These are phyloP conservation scores for Apamea sordens DNA, from an alignment of 2,888 invertebrate species.

Conservation along the genomic window DNA sequence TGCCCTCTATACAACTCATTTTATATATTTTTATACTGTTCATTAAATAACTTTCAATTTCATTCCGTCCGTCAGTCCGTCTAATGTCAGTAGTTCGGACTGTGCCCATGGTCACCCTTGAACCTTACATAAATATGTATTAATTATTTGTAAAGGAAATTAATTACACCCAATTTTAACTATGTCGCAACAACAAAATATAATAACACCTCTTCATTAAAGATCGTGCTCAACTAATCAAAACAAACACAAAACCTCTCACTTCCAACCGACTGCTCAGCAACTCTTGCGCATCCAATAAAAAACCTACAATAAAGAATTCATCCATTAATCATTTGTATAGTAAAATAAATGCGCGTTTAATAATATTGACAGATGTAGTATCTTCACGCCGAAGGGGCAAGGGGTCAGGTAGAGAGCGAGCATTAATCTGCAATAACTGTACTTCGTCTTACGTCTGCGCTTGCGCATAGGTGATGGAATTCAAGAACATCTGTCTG, in stretches of 20 bases:
- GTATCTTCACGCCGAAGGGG: constrained; percentile 61
- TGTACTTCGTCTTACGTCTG: constrained; percentile 55
- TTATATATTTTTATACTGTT: not conserved
- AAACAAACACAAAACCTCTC: constrained; percentile 53
- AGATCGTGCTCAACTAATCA: constrained; percentile 48
- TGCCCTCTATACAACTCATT: not conserved
- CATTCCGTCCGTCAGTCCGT: not conserved
- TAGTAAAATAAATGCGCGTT: constrained; percentile 61
- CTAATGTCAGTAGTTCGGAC: not conserved
- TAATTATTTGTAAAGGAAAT: not conserved
- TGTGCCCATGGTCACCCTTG: not conserved
- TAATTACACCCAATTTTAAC: not conserved
- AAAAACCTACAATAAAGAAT: constrained; percentile 61
- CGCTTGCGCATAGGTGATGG: constrained; percentile 54
- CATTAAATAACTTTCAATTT: not conserved
- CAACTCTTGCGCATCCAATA: constrained; percentile 46
- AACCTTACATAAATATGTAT: not conserved
- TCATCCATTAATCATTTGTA: constrained; percentile 57
- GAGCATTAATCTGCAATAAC: constrained; percentile 69
- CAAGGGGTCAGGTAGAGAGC: constrained; percentile 62
- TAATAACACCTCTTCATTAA: constrained; percentile 33
- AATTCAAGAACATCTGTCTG: constrained; percentile 50
- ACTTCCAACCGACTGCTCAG: constrained; percentile 44
- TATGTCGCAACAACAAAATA: constrained; percentile 21
- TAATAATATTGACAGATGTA: constrained; percentile 70